These are phyloP conservation scores for Macquaria australasica DNA, from an alignment of 2,113 vertebrate genomes.

Conservation along the genomic window DNA sequence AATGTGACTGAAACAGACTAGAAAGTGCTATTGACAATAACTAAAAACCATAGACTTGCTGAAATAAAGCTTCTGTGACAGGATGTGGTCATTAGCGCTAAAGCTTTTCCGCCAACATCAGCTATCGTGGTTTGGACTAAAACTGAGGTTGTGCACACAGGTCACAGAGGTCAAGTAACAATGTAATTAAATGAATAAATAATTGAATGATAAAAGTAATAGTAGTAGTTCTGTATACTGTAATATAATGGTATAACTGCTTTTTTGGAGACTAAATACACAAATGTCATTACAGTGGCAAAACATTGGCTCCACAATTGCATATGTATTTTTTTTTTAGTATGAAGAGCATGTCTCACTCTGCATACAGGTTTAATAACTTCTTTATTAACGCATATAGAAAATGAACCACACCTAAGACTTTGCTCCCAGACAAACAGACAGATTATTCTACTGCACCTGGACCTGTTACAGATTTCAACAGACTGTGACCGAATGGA, in stretches of 20 bases:
- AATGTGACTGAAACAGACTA: neutral
- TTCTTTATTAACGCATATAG: slow-evolving; percentile 2
- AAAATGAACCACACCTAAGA: neutral
- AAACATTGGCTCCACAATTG: neutral
- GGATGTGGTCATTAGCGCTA: neutral
- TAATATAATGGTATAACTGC: neutral
- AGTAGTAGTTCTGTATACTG: neutral
- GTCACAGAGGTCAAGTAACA: neutral
- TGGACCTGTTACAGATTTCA: slow-evolving; percentile 19
- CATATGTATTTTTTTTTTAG: neutral
- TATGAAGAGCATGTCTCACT: neutral
- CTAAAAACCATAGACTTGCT: neutral
- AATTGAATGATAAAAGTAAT: neutral
- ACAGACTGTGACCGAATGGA: slow-evolving; percentile 41
- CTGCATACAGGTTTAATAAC: slow-evolving; percentile 12
- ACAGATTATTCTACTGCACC: slow-evolving; percentile 24
- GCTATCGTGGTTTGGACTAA: neutral
- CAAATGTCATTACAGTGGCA: neutral
- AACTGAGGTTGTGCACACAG: neutral
- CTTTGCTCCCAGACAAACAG: slow-evolving; percentile 3
- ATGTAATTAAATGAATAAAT: neutral
- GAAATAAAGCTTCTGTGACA: neutral
- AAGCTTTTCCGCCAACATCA: neutral
- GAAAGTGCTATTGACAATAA: neutral
- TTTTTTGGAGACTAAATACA: neutral